Evolutionary conservation across 2,888 invertebrate species (phyloP).

Genomic region (Acronicta psi): DNA sequence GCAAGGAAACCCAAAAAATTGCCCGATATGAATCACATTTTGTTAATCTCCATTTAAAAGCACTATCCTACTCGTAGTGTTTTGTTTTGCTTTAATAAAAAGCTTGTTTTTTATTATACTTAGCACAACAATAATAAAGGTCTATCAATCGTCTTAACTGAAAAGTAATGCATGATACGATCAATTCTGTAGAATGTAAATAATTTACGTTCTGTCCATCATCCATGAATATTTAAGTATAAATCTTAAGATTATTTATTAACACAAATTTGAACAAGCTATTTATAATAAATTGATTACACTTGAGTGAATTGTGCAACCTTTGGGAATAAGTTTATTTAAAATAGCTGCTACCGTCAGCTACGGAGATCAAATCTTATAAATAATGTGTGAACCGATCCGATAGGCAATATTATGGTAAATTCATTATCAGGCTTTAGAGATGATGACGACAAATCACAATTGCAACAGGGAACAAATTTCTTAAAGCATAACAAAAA

Average conservation of each 20-base stretch:
- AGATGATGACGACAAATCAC: neutral
- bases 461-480: no score
- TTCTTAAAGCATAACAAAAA: no score
- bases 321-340: slow-evolving; percentile 12
- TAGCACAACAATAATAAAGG: no score
- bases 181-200: slow-evolving; percentile 19
- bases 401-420: neutral
- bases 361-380: no score
- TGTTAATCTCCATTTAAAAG: no score
- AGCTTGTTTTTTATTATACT: no score
- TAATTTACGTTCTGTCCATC: slow-evolving; percentile 25
- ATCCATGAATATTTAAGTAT: slow-evolving; percentile 3
- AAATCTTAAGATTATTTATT: slow-evolving; percentile 28
- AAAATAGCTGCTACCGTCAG: slow-evolving; percentile 26
- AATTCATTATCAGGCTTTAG: neutral
- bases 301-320: slow-evolving; percentile 17
- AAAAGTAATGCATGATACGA: slow-evolving; percentile 1
- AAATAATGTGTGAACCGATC: slow-evolving; percentile 1
- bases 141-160: neutral
- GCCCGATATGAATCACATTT: no score
- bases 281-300: slow-evolving; percentile 33
- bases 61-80: no score
- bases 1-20: no score
- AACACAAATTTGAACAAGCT: slow-evolving; percentile 19
- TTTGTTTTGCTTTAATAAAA: no score